A percentile compares a stretch with the other conserved stretches of the same genome.
phyloP scores from a whole-genome alignment of 2,888 invertebrate species.

The Cepaea hortensis region DNA sequence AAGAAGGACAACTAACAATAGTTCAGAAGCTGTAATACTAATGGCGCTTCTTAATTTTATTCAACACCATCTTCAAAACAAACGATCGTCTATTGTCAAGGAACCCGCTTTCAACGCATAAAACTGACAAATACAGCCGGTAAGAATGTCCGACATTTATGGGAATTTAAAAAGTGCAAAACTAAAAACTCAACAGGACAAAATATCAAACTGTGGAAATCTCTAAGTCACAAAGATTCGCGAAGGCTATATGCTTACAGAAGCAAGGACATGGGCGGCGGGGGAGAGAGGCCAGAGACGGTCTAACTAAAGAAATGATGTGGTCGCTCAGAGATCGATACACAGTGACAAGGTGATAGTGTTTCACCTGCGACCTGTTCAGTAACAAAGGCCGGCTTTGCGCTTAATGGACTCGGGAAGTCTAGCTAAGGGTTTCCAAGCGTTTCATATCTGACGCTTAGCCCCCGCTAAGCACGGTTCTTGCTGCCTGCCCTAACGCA shows the following conservation, averaged over 20 bases:
- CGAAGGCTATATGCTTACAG: neutral
- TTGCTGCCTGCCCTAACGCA: slow-evolving; percentile 7
- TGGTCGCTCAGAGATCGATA: slow-evolving; percentile 7
- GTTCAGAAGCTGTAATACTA: no score
- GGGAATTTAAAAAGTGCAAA: no score
- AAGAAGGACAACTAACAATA: no score
- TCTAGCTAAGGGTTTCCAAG: neutral
- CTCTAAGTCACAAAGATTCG: neutral
- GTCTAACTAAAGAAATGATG: neutral
- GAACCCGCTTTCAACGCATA: no score
- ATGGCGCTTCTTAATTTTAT: no score
- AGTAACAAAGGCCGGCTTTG: neutral
- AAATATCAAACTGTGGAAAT: neutral
- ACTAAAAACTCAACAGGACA: no score
- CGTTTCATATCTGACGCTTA: neutral
- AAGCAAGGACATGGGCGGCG: neutral
- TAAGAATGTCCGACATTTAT: no score
- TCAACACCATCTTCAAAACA: no score
- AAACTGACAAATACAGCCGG: no score
- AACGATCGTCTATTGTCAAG: no score
- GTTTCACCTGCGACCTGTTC: slow-evolving; percentile 20
- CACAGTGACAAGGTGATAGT: slow-evolving; percentile 25
- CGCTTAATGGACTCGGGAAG: slow-evolving; percentile 8
- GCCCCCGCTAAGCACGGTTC: neutral
- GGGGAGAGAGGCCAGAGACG: neutral